Evolutionary conservation across 2,888 invertebrate species (phyloP).

Genomic region (Rhagophthalmus giganteus): DNA sequence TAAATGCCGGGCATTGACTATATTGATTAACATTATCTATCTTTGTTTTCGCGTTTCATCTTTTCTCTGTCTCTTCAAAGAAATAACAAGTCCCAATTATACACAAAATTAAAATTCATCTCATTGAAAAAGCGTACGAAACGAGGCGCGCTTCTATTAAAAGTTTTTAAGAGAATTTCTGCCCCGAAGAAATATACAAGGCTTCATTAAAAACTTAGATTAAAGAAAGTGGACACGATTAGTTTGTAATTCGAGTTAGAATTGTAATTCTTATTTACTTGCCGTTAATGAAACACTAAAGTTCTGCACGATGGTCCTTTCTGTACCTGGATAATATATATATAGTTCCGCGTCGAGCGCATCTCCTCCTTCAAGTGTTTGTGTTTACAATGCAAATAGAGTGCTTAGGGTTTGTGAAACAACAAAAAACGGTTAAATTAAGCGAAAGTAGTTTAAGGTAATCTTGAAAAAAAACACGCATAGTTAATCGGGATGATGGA

Average conservation of each 20-base stretch:
- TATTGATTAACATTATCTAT: slow-evolving; percentile 28
- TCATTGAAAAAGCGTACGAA: slow-evolving; percentile 55
- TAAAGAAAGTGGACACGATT: slow-evolving; percentile 53
- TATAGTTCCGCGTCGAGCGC: neutral
- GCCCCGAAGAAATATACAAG: slow-evolving; percentile 48
- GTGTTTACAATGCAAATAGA: no score
- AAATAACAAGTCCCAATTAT: slow-evolving; percentile 55
- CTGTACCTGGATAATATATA: no score
- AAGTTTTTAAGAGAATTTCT: slow-evolving; percentile 54
- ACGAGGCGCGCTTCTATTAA: slow-evolving; percentile 54
- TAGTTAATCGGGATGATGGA: no score
- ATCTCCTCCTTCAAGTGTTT: neutral
- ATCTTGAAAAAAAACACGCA: no score
- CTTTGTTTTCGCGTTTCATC: slow-evolving; percentile 36
- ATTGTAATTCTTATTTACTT: slow-evolving; percentile 13
- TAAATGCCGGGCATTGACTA: slow-evolving; percentile 26
- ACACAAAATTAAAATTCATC: slow-evolving; percentile 57
- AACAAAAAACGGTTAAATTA: no score
- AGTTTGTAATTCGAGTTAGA: slow-evolving; percentile 36
- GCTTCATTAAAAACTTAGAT: slow-evolving; percentile 55
- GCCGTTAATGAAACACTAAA: neutral
- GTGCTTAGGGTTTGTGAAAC: no score
- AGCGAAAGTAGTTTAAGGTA: no score
- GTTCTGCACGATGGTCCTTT: neutral
- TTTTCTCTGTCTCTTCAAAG: slow-evolving; percentile 45